Evolutionary conservation across 2,797 vertebrate genomes (phyloP), one percentile per base, ranked within the genome.

Genomic region (Lacerta viridis): DNA sequence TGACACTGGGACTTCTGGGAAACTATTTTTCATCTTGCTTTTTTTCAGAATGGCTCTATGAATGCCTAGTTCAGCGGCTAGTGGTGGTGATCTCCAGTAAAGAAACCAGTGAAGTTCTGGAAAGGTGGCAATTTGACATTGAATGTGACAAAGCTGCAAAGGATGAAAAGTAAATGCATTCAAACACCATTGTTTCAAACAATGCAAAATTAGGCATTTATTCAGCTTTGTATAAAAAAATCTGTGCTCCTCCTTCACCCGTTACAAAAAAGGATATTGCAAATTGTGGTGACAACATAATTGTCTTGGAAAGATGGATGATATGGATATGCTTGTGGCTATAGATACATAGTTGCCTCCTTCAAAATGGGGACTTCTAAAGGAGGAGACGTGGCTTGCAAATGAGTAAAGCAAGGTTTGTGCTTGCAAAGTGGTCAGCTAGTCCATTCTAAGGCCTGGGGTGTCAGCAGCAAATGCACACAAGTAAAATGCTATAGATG

Each of bases 81-180:
- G 99, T 99, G 90, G 95, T 99, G 89, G 98, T 99, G 64, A 98
- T 99, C 95, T 98, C 98, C 0, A 98, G 98, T 71, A 97, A 98
- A 79, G 98, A 99, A 83, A 98, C 96, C 90, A 97, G 96, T 0
- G 98, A 99, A 93, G 98, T 99, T 82, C 97, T 99, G 94, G 99
- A 99, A 96, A 97, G 99, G 69, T 99, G 99, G 98, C 98, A 99
- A 92, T 99, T 99, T 87, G 99, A 99, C 92, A 98, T 99, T 1
- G 98, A 99, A 92, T 99, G 98, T 85, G 99, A 99, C 95, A 99
- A 99, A 95, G 96, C 97, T 0, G 98, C 97, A 0, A 98, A 98
- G 90, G 97, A 98, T 55, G 98, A 97, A 94, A 98, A 97, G 99
- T 98, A 94, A 88, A 88, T 76, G 0, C 43, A 17, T 43, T 8